Evolutionary conservation across 2,888 invertebrate genomes (phyloP).

Genomic region (Alcis repandata): DNA sequence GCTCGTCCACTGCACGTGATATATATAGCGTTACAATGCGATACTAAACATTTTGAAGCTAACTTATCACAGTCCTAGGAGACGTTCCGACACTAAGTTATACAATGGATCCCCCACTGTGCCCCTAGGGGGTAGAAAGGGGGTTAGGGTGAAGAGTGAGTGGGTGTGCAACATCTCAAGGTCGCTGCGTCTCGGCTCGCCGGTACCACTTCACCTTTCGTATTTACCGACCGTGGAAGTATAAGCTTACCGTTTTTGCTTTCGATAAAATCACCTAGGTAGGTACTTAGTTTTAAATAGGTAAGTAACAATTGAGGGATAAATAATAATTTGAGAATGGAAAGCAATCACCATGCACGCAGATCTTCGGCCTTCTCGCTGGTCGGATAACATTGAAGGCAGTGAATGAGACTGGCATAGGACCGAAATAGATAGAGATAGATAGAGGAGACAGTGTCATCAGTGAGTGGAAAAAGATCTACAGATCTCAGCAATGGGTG

Average conservation of each 20-base stretch:
- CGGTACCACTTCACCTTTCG: constrained; percentile 50
- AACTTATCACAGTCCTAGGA: constrained; percentile 18
- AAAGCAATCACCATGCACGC: no score
- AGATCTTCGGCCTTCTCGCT: no score
- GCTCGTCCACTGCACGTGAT: constrained; percentile 15
- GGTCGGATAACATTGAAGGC: no score
- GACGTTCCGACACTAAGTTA: constrained; percentile 23
- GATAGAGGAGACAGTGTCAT: no score
- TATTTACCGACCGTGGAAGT: constrained; percentile 47
- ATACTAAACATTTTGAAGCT: constrained; percentile 23
- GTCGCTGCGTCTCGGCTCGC: constrained; percentile 64
- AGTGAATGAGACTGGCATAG: no score
- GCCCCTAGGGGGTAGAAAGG: constrained; percentile 27
- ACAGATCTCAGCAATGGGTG: no score
- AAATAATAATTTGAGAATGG: no score
- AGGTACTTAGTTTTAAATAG: no score
- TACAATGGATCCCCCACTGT: constrained; percentile 8
- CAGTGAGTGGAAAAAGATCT: no score
- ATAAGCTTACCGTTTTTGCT: constrained; percentile 7
- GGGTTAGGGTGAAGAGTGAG: constrained; percentile 38
- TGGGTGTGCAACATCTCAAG: constrained; percentile 75
- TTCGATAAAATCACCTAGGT: no score
- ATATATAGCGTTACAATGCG: constrained; percentile 6
- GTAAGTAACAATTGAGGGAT: no score
- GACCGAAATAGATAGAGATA: no score